Conservation (phyloP, 2,888 invertebrate genomes). For the Epistrophe grossulariae region DNA sequence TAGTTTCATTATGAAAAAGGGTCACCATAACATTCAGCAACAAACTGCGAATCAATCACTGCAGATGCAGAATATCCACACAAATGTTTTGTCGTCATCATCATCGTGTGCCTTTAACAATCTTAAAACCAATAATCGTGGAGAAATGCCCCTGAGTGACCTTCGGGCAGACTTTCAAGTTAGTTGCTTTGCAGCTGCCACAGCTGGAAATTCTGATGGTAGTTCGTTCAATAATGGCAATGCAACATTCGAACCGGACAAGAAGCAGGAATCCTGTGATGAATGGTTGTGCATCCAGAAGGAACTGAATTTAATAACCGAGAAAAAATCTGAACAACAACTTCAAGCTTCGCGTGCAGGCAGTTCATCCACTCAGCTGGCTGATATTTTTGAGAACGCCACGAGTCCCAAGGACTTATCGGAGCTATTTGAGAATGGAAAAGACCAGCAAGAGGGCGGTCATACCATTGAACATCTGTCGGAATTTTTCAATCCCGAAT, state of each 20-base stretch:
- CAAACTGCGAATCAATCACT: not conserved
- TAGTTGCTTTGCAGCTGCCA: conserved; percentile 68
- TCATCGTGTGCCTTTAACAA: conserved; percentile 73
- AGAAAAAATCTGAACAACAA: conserved; percentile 77
- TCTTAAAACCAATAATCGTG: conserved; percentile 47
- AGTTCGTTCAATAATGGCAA: conserved; percentile 52
- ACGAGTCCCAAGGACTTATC: conserved; percentile 80
- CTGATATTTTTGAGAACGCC: conserved; percentile 83
- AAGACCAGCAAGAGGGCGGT: conserved; percentile 74
- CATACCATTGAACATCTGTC: conserved; percentile 78
- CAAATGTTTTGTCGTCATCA: conserved; percentile 41
- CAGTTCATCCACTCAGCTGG: conserved; percentile 77
- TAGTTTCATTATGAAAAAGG: conserved; percentile 83
- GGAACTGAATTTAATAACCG: conserved; percentile 85
- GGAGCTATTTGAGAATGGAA: conserved; percentile 76
- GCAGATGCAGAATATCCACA: conserved; percentile 27
- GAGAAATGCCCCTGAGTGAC: conserved; percentile 58
- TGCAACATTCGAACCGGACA: conserved; percentile 67
- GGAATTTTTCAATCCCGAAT: conserved; percentile 81
- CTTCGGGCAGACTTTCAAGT: conserved; percentile 63
- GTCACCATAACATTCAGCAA: conserved; percentile 50
- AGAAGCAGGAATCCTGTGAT: conserved; percentile 85
- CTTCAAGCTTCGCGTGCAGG: conserved; percentile 63
- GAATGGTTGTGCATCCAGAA: conserved; percentile 89
- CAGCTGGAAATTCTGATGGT: conserved; percentile 50